A percentile compares a stretch with the other conserved stretches of the same genome.
phyloP scores from a whole-genome alignment of 2,113 vertebrate species.

The Tachycineta bicolor region DNA sequence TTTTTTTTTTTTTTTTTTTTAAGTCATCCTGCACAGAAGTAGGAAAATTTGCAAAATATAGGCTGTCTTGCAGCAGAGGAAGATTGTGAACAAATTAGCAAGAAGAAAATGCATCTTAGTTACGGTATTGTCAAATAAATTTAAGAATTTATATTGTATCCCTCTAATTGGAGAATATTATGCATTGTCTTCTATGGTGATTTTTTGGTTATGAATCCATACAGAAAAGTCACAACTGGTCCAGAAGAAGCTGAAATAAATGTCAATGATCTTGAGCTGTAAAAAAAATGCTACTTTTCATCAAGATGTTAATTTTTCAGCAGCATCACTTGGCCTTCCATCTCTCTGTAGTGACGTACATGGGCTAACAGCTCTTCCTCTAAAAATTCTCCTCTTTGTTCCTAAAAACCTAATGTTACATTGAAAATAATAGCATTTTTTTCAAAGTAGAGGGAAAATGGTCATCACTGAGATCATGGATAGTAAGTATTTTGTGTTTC shows the following conservation, averaged over 20 bases:
- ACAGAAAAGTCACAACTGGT: background rate
- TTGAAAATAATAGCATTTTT: background rate
- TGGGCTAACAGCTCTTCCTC: background rate
- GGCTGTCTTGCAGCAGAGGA: background rate
- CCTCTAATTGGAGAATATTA: background rate
- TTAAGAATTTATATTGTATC: background rate
- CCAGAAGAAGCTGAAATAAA: background rate
- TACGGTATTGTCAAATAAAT: background rate
- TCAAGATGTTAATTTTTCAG: background rate
- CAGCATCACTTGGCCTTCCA: background rate
- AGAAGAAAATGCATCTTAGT: background rate
- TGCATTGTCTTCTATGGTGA: background rate
- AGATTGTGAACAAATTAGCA: background rate
- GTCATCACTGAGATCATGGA: background rate
- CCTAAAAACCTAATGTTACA: background rate
- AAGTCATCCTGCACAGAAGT: background rate
- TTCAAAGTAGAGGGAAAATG: background rate
- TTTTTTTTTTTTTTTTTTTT: conserved; percentile 6
- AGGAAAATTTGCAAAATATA: background rate
- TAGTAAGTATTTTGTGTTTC: background rate
- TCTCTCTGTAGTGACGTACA: background rate
- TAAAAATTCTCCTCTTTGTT: background rate
- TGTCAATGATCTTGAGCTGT: background rate
- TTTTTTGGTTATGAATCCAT: background rate
- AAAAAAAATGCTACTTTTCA: background rate